phyloP scores from a whole-genome alignment of 2,797 vertebrate species.

The Anas bernieri region DNA sequence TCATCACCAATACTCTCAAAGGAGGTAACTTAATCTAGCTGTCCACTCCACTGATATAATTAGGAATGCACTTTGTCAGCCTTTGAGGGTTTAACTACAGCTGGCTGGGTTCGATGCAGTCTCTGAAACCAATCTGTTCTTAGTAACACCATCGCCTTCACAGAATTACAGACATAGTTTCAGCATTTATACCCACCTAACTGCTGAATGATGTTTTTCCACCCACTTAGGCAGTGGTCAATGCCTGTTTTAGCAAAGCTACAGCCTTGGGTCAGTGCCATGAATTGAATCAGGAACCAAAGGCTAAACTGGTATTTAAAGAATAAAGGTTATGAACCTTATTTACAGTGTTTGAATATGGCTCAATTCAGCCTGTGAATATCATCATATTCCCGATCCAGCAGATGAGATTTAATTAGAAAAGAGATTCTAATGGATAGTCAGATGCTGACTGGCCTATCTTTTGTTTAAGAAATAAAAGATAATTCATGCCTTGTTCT shows the following conservation, averaged over 20 bases:
- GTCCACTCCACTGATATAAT: constrained; percentile 46
- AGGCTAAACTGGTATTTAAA: background rate
- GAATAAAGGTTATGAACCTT: constrained; percentile 28
- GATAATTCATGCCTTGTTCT: background rate
- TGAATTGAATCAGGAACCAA: constrained; percentile 34
- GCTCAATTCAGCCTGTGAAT: background rate
- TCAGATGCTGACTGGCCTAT: background rate
- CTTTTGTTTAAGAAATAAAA: background rate
- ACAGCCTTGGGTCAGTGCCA: background rate
- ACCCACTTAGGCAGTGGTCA: background rate
- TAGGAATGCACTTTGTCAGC: constrained; percentile 60
- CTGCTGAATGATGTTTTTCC: constrained; percentile 29
- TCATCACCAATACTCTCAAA: constrained; percentile 27
- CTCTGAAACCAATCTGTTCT: constrained; percentile 63
- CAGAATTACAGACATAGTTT: constrained; percentile 65
- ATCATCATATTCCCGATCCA: background rate
- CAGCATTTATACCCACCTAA: constrained; percentile 28
- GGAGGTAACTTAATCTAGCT: constrained; percentile 59
- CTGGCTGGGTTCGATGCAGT: constrained; percentile 45
- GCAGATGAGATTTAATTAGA: background rate
- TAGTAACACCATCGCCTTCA: constrained; percentile 63
- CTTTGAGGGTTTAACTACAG: constrained; percentile 63
- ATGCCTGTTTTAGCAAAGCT: background rate
- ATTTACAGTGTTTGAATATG: background rate
- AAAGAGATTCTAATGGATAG: background rate